Base-by-base conservation (phyloP, 2,888 invertebrate species). In the Daptonema setosum region DNA sequence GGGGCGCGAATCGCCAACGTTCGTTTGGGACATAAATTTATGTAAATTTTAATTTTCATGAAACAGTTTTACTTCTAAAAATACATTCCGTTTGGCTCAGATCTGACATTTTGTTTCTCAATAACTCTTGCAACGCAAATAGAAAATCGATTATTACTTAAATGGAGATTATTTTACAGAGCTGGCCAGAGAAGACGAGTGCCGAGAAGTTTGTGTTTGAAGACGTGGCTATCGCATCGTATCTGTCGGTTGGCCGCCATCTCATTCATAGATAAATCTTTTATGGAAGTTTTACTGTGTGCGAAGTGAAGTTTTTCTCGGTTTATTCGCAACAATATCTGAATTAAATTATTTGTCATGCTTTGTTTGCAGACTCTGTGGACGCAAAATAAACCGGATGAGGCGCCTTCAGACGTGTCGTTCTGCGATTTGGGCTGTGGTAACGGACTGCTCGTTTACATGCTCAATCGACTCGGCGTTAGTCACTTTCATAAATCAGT, bases 381-480 rank as follows among this genome's bases (percentile, higher is more conserved):
- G 11, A n/a, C 45, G n/a, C 14, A 17, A 8, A 45, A 45, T 22
- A n/a, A 45, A n/a, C 3, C 45, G 3, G 45, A 17, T 14, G n/a
- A 8, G n/a, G 5, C 45, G 22, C 3, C 45, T 8, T 8, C 50
- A 5, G 22, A 50, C 2, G 29, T 2, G 20, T 20, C 29, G 17
- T 93, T 91, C 77, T 80, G 88, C 0, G 93, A 93, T 73, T 76
- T 91, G 56, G 93, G 93, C 0, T 93, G 93, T 77, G 93, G 93
- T 0, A 95, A 95, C 77, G 93, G 93, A 20, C 76, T 95, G 28
- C 74, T 95, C 14, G 88, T 88, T 1, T 81, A 85, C 70, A 81
- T 93, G 62, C 76, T 95, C 20, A 78, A 79, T 52, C 78, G 79
- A 63, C 88, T 90, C 75, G 90, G 88, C 22, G 74, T 74, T 62